Base-by-base conservation (phyloP, 2,113 vertebrate genomes). In the Ancistrus triradiatus region DNA sequence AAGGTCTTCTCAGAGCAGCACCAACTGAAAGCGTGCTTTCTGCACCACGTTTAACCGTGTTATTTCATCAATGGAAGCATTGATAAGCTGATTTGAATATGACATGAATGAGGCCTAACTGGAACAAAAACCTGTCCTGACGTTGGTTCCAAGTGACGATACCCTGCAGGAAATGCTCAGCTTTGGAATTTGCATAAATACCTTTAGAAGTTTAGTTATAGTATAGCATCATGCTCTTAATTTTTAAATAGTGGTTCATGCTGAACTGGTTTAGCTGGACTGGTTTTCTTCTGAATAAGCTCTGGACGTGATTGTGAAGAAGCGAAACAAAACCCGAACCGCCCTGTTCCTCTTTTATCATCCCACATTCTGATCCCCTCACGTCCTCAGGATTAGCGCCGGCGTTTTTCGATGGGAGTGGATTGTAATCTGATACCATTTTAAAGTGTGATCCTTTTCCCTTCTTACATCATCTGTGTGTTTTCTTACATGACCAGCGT, bases 301-400 rank as follows among this genome's bases (percentile, higher is more conserved):
- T 4, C 27, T 4, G 3, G 27, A 31, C 7, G 27, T 7, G n/a
- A 31, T 31, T 31, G 3, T 31, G 27, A 31, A 7, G 27, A 31
- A 31, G 27, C 7, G 7, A 31, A 31, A 31, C 27, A 31, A 31
- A 31, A 79, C 64, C 28, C 3, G 67, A 77, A 70, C 33, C 66
- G 14, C n/a, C 38, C 38, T 42, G 38, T 42, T 14, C 14, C 38
- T 42, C 38, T 42, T 42, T 42, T 15, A 42, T 42, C 6, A 42
- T 42, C 38, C 13, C n/a, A 13, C 35, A 37, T 37, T 37, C 35
- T 37, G 9, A 37, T 37, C 35, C 35, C 14, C 35, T 37, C 14
- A 15, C 38, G 38, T 42, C 14, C 27, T 31, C 38, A 42, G 38
- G n/a, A 4, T 5, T 42, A 5, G 14, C 38, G 13, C 14, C n/a